A percentile compares a stretch with the other conserved stretches of the same genome.
Conservation (phyloP, 2,113 vertebrate species). For the Aspiorhynchus laticeps region DNA sequence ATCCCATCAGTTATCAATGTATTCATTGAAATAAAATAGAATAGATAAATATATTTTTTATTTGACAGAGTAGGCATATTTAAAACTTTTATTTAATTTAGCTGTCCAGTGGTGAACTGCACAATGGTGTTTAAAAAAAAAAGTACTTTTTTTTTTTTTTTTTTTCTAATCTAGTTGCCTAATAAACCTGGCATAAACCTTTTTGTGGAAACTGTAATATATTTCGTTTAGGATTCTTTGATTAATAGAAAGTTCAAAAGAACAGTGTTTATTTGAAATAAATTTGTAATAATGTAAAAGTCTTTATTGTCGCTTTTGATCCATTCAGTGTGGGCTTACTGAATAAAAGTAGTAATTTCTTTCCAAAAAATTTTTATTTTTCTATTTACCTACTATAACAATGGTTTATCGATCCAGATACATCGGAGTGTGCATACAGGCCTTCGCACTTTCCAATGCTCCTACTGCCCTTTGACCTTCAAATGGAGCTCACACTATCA, state of each 20-base stretch:
- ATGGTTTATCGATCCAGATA: constrained; percentile 63
- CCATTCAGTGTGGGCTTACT: neutral
- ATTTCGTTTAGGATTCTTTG: neutral
- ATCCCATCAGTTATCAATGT: neutral
- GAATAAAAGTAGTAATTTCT: neutral
- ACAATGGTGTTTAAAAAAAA: neutral
- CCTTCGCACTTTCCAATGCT: constrained; percentile 85
- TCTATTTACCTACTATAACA: neutral
- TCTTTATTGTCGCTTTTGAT: neutral
- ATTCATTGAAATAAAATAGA: neutral
- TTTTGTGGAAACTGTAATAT: neutral
- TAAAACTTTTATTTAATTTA: neutral
- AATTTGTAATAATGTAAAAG: neutral
- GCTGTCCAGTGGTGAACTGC: neutral
- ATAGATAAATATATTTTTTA: neutral
- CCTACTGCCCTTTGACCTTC: constrained; percentile 88
- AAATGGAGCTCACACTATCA: constrained; percentile 97
- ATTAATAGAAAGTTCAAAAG: neutral
- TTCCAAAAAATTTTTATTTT: neutral
- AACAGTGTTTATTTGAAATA: neutral
- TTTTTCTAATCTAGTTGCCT: too few relatives aligned
- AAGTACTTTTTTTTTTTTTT: too few relatives aligned
- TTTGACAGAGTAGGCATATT: neutral
- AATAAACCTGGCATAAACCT: too few relatives aligned
- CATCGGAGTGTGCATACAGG: constrained; percentile 87